phyloP scores from a whole-genome alignment of 2,113 vertebrate species.

The Otocyon megalotis region DNA sequence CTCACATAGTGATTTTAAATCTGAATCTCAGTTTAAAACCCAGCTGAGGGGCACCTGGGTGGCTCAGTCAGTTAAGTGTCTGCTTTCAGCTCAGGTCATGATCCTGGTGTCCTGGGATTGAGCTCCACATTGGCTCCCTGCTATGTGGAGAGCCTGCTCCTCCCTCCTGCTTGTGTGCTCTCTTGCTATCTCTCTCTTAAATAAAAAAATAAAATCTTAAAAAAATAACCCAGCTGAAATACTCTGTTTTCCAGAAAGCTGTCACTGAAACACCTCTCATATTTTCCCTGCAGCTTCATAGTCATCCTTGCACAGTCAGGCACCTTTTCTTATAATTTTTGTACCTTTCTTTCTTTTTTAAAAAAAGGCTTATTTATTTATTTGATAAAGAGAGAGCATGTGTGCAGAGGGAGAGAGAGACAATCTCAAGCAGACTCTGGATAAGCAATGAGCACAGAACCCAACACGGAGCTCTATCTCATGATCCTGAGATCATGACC shows the following conservation, averaged over 20 bases:
- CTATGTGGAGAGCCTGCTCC: too few relatives aligned
- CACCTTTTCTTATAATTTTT: background rate
- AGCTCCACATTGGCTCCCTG: too few relatives aligned
- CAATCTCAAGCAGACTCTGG: too few relatives aligned
- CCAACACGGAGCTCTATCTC: too few relatives aligned
- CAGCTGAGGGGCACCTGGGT: background rate
- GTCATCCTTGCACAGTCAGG: rapidly evolving
- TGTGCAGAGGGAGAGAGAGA: background rate
- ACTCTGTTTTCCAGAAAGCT: background rate
- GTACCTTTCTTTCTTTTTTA: background rate
- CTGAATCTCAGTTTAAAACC: background rate
- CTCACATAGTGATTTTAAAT: background rate
- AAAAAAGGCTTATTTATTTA: background rate
- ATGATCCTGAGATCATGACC: too few relatives aligned
- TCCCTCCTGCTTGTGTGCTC: too few relatives aligned
- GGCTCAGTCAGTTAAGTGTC: too few relatives aligned
- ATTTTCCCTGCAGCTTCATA: background rate
- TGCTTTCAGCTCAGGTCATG: too few relatives aligned
- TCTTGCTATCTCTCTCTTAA: too few relatives aligned
- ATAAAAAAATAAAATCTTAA: too few relatives aligned
- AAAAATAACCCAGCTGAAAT: background rate
- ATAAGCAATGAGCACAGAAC: too few relatives aligned
- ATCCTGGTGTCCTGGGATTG: too few relatives aligned
- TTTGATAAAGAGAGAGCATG: background rate
- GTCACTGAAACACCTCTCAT: background rate